phyloP scores from a whole-genome alignment of 2,113 vertebrate species.

The Columba livia region DNA sequence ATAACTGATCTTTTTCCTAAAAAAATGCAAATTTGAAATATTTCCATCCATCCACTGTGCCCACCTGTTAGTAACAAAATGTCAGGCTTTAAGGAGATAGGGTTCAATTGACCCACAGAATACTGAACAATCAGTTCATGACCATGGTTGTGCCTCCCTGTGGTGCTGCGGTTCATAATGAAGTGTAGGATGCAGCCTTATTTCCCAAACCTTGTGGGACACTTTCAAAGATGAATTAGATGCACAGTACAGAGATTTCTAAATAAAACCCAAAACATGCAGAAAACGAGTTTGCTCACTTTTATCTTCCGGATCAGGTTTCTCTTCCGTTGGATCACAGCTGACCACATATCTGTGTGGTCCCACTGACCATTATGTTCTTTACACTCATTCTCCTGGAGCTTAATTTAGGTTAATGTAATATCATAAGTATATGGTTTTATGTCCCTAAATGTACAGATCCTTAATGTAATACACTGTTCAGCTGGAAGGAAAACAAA shows the following conservation, averaged over 20 bases:
- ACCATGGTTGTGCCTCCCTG: background rate
- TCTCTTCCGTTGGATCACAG: conserved; percentile 8
- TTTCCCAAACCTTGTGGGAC: background rate
- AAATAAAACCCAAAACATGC: background rate
- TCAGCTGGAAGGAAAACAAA: background rate
- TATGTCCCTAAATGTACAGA: background rate
- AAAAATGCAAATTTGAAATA: background rate
- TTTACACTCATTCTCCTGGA: background rate
- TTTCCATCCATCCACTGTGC: background rate
- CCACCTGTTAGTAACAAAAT: background rate
- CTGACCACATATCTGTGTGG: background rate
- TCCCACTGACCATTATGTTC: background rate
- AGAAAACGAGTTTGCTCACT: background rate
- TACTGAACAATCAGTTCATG: background rate
- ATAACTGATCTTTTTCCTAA: background rate
- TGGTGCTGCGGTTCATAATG: background rate
- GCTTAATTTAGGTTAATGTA: background rate
- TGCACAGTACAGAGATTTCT: background rate
- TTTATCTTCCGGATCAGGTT: background rate
- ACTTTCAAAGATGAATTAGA: conserved; percentile 28
- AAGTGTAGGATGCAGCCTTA: background rate
- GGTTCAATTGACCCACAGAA: background rate
- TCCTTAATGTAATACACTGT: background rate
- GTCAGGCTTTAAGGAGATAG: background rate
- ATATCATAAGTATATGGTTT: background rate